Percentiles rank a stretch among this genome's conserved stretches.
These are phyloP conservation scores for Pterobdella sp. DNA, from an alignment of 2,888 invertebrate species.

Conservation along the genomic window DNA sequence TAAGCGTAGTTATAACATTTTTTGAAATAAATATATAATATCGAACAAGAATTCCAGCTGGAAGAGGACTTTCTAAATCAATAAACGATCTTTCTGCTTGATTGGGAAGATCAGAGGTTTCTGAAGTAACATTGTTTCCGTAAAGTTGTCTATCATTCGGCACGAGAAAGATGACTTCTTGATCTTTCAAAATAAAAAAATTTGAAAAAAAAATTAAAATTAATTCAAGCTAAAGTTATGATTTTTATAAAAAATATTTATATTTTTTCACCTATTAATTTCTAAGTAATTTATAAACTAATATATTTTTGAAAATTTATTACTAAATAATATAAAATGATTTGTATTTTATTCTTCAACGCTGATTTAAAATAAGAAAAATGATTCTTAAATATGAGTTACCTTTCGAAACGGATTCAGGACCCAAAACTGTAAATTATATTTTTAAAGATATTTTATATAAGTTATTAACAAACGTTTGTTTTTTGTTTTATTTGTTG, in stretches of 20 bases:
- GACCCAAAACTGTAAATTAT: conserved; percentile 25
- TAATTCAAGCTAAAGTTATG: neutral
- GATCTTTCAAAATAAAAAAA: neutral
- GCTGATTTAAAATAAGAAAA: too few relatives aligned
- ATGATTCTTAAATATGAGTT: too few relatives aligned
- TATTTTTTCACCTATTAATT: neutral
- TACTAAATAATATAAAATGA: neutral
- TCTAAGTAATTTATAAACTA: neutral
- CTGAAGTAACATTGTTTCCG: conserved; percentile 36
- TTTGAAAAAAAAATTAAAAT: neutral
- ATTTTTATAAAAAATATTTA: neutral
- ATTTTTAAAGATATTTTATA: too few relatives aligned
- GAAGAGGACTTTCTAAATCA: conserved; percentile 33
- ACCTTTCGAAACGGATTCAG: conserved; percentile 20
- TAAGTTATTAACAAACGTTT: too few relatives aligned
- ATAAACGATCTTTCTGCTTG: conserved; percentile 35
- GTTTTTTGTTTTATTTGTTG: too few relatives aligned
- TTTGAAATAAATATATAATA: conserved; percentile 35
- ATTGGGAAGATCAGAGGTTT: conserved; percentile 29
- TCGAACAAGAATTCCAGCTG: conserved; percentile 31
- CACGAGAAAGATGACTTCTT: conserved; percentile 4
- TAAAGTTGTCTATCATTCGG: conserved; percentile 26
- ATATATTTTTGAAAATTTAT: neutral
- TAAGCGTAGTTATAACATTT: neutral
- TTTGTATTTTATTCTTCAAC: too few relatives aligned